phyloP scores from a whole-genome alignment of 2,113 vertebrate species.

The Manacus vitellinus region DNA sequence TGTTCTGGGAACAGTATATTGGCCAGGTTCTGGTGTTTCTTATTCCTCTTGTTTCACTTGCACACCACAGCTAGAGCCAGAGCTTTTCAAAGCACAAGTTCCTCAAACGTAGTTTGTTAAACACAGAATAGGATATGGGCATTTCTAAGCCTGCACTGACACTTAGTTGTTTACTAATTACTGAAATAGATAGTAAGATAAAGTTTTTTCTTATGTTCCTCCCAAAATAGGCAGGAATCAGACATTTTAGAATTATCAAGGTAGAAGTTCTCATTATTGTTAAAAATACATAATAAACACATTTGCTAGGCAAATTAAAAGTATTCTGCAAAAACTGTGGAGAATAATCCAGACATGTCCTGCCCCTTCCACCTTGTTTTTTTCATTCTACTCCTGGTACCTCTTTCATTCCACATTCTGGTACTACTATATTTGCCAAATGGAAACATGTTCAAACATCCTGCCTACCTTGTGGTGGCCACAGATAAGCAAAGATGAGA shows the following conservation, averaged over 20 bases:
- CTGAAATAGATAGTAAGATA: neutral
- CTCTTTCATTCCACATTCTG: neutral
- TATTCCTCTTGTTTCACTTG: neutral
- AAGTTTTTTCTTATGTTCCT: neutral
- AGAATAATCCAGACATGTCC: neutral
- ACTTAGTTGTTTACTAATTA: neutral
- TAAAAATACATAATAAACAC: neutral
- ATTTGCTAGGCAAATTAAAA: neutral
- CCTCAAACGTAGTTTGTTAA: neutral
- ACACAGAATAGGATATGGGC: accelerated
- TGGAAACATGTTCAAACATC: neutral
- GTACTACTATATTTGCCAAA: neutral
- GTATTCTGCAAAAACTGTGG: neutral
- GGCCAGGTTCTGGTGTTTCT: accelerated
- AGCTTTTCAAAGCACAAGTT: neutral
- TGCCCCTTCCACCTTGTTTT: neutral
- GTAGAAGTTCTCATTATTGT: neutral
- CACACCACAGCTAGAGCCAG: neutral
- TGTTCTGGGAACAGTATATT: neutral
- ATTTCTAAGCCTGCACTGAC: neutral
- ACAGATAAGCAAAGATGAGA: neutral
- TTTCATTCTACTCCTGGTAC: neutral
- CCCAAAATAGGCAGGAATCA: neutral
- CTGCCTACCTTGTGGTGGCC: neutral
- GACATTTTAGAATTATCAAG: neutral